These are phyloP conservation scores for Denticeps clupeoides DNA, from an alignment of 2,797 vertebrate genomes.

Conservation along the genomic window DNA sequence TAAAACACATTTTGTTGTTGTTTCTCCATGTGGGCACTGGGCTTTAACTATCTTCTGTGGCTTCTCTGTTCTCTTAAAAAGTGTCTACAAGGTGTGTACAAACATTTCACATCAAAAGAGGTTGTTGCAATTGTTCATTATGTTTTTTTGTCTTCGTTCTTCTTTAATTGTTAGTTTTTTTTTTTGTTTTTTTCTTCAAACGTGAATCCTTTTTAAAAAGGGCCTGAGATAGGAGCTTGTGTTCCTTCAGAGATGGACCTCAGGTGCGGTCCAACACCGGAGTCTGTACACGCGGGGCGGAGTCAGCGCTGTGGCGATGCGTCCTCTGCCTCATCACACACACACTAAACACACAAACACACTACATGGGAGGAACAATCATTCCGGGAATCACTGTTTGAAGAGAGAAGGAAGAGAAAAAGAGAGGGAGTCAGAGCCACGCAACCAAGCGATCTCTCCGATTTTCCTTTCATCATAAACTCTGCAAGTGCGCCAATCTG, in stretches of 20 bases:
- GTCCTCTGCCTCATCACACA: conserved; percentile 1
- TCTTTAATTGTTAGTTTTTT: conserved; percentile 23
- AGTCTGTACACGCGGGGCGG: conserved; percentile 58
- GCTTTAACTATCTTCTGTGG: conserved; percentile 41
- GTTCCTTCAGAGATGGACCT: conserved; percentile 60
- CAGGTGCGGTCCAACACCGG: conserved; percentile 54
- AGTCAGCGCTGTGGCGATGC: no score
- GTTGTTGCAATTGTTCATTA: conserved; percentile 40
- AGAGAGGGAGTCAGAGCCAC: conserved; percentile 13
- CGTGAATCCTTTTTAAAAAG: conserved; percentile 79
- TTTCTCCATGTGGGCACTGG: conserved; percentile 30
- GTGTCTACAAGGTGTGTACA: conserved; percentile 73
- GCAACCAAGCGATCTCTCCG: background rate
- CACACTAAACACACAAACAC: conserved; percentile 12
- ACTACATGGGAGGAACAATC: conserved; percentile 82
- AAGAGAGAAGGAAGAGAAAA: conserved; percentile 21
- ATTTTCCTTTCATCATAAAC: conserved; percentile 11
- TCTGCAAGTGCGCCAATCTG: conserved; percentile 44
- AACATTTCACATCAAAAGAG: conserved; percentile 51
- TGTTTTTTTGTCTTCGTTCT: conserved; percentile 38
- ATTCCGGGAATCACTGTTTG: conserved; percentile 78
- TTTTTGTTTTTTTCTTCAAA: conserved; percentile 42
- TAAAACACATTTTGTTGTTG: conserved; percentile 51
- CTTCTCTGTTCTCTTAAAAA: conserved; percentile 68
- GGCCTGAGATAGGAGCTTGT: conserved; percentile 94